Base-by-base conservation (phyloP, 2,113 vertebrate species). In the Dendrocopos noguchii region DNA sequence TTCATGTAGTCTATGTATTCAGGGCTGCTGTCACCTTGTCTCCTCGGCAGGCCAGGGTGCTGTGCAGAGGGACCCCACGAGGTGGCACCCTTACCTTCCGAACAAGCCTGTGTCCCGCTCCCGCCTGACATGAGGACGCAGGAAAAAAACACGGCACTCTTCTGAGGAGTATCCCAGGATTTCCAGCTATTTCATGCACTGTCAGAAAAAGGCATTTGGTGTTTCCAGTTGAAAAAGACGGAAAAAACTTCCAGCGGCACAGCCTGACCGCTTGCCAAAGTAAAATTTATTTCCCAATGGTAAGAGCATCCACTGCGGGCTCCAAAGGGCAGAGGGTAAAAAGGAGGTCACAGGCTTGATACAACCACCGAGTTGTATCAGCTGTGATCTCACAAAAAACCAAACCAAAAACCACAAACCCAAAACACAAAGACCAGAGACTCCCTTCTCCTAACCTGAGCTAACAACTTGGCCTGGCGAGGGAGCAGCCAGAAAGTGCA, bases 81-180 rank as follows among this genome's bases (percentile, higher is more conserved):
- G 97, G 93, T 95, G 97, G 97, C 97, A 94, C 88, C 64, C 88
- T 86, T 84, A 66, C 53, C 95, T 42, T 24, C 87, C 1, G 73
- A 88, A 94, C 91, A 6, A 15, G 84, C 17, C 64, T 2, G 19
- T 1, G 31, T 7, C 81, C 36, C 1, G 42, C 81, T 29, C 9
- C 57, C 6, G 34, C 68, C 31, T 8, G 70, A 0, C 24, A 11
- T 1, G 13, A 24, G 9, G 53, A 12, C 20, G 15, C 47, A 8
- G 14, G 31, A 3, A 0, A 0, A 19, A 19, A 36, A 7, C 25
- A 1, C 25, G 8, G 53, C 66, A 1, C 18, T 1, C 18, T 31
- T 20, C 79, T 11, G 91, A 29, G 15, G 6, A 15, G 56, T 9
- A 12, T 46, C 79, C 82, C 80, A 2, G 82, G n/a, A 27, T 29